A percentile compares a stretch with the other conserved stretches of the same genome.
Evolutionary conservation across 2,888 invertebrate genomes (phyloP).

Genomic region (Tipula vernalis): DNA sequence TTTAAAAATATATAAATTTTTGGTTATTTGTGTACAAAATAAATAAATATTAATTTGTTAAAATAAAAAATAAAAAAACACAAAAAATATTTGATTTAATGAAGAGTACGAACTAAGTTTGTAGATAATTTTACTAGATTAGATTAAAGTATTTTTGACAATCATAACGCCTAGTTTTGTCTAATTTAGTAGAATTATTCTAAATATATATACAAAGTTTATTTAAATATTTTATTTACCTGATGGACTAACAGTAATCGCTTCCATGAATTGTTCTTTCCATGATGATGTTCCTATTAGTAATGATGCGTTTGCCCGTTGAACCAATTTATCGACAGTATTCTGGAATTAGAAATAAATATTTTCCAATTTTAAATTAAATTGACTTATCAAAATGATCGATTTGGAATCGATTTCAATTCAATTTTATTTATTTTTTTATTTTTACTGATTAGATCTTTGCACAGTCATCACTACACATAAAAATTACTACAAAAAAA

Average conservation of each 20-base stretch:
- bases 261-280: slow-evolving; percentile 98
- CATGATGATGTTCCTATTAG: slow-evolving; percentile 94
- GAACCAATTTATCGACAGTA: slow-evolving; percentile 95
- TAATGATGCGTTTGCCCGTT: slow-evolving; percentile 90
- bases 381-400: too few species aligned
- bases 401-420: too few species aligned
- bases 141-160: not conserved
- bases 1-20: not conserved
- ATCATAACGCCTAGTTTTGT: not conserved
- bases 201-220: not conserved
- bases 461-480: too few species aligned
- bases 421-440: too few species aligned
- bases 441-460: too few species aligned
- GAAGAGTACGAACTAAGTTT: not conserved
- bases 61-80: not conserved
- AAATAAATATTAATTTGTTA: not conserved
- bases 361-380: too few species aligned
- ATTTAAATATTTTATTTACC: slow-evolving; percentile 39
- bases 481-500: too few species aligned
- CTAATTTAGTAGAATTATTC: not conserved
- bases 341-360: slow-evolving; percentile 48
- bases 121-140: not conserved
- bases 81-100: not conserved
- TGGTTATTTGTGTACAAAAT: not conserved
- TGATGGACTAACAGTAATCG: slow-evolving; percentile 75